phyloP scores from a whole-genome alignment of 2,113 vertebrate genomes.

The Octodon degus region DNA sequence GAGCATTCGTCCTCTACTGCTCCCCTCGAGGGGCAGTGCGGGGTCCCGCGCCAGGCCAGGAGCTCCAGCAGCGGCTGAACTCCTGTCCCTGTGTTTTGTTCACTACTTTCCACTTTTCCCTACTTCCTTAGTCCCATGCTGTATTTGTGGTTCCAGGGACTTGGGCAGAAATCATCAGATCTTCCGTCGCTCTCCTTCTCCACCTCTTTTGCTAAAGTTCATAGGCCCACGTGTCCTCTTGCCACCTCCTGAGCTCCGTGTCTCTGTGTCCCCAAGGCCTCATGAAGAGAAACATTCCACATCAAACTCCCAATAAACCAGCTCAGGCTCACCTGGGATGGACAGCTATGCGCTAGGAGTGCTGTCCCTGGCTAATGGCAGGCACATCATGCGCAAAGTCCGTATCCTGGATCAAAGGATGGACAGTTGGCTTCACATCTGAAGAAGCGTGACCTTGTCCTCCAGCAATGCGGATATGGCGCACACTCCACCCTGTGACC shows the following conservation, averaged over 20 bases:
- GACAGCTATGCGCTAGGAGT: not conserved
- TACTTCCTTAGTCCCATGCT: not conserved
- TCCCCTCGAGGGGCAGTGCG: not conserved
- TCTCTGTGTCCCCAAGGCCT: not conserved
- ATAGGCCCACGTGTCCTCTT: fast-evolving
- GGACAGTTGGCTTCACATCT: fast-evolving
- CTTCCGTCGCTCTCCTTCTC: not conserved
- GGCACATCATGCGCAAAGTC: not conserved
- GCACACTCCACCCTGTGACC: not conserved
- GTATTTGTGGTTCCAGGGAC: not conserved
- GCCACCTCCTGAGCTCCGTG: fast-evolving
- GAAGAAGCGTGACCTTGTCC: fast-evolving
- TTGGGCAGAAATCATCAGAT: not conserved
- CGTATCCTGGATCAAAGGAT: not conserved
- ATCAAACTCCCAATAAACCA: not conserved
- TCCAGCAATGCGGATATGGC: not conserved
- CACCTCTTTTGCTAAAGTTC: not conserved
- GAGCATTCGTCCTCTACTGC: not conserved
- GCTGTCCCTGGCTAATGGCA: not conserved
- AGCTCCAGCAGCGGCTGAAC: no score
- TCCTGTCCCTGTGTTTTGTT: not conserved
- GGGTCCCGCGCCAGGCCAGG: fast-evolving
- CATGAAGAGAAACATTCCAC: not conserved
- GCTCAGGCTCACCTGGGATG: not conserved
- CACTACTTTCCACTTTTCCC: not conserved